Evolutionary conservation across 2,888 invertebrate species (phyloP).

Genomic region (Leptinotarsa peninsularis): DNA sequence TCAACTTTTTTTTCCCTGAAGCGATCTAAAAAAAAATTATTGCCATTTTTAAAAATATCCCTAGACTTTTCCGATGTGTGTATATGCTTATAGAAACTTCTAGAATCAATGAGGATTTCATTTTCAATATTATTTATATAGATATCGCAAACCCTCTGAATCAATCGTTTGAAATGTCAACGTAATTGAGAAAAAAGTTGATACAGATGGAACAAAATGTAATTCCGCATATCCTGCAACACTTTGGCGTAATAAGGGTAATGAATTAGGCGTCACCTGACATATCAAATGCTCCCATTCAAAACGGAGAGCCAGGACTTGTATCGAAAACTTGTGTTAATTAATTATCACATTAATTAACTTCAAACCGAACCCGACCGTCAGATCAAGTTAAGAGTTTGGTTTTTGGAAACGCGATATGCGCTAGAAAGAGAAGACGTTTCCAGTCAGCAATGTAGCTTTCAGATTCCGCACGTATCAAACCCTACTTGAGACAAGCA

Average conservation of each 20-base stretch:
- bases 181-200: no score
- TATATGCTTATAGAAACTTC: no score
- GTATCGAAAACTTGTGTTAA: constrained; percentile 20
- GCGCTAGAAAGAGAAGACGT: background rate
- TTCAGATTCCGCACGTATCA: background rate
- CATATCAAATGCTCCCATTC: constrained; percentile 10
- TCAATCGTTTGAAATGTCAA: no score
- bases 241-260: background rate
- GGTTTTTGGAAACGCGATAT: constrained; percentile 13
- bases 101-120: no score
- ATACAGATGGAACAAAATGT: no score
- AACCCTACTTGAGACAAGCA: background rate
- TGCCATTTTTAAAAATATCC: no score
- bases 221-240: background rate
- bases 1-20: no score
- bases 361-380: constrained; percentile 13
- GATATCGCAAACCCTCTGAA: no score
- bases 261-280: constrained; percentile 12
- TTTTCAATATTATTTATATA: no score
- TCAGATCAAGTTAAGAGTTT: background rate
- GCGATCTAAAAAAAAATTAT: no score
- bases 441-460: background rate
- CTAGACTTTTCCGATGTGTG: no score
- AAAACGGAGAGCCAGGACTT: background rate
- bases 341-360: constrained; percentile 21